Base-by-base conservation (phyloP, 2,113 vertebrate species). In the Ammodytes marinus region DNA sequence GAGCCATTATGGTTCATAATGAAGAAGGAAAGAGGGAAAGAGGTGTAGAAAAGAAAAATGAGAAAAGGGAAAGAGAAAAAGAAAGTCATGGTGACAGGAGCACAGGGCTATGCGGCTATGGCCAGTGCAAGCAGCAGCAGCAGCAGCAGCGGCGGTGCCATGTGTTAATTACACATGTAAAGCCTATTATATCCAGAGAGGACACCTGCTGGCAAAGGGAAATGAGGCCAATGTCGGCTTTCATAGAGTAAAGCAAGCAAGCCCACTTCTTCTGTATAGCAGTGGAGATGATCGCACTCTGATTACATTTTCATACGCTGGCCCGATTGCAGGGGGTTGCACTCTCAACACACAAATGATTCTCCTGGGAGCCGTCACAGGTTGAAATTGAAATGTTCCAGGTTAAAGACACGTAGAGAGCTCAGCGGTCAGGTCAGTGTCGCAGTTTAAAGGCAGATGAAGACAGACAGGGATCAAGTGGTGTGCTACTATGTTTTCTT, bases 91-190 rank as follows among this genome's bases (percentile, higher is more conserved):
- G 86, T 78, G 87, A 89, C 83, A 83, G 79, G 80, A 90, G 69
- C 27, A 27, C 27, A 37, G 76, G 73, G 80, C 79, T 77, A 58
- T 71, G 27, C 27, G 69, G 86, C 88, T 82, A 52, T 8, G 85
- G 80, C 78, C 77, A 4, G 73, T 45, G 14, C 86, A 73, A 83
- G 93, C 89, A 89, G 93, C 93, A 86, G 2, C 27, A 86, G 2
- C 27, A 27, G 27, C 27, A 27, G 27, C 27, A 2, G 27, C 27
- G 27, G 27, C 27, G 27, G 94, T 94, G 95, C 94, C 93, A 96
- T 89, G 97, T 98, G 97, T 97, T 98, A 99, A 98, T 99, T 97
- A 98, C 96, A 96, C 93, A 94, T 95, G 92, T 89, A 92, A 97
- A 97, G 96, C 95, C 96, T 95, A 96, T 97, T 97, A 97, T 96